phyloP scores from a whole-genome alignment of 1,140 invertebrate species.

The Eumeta japonica region DNA sequence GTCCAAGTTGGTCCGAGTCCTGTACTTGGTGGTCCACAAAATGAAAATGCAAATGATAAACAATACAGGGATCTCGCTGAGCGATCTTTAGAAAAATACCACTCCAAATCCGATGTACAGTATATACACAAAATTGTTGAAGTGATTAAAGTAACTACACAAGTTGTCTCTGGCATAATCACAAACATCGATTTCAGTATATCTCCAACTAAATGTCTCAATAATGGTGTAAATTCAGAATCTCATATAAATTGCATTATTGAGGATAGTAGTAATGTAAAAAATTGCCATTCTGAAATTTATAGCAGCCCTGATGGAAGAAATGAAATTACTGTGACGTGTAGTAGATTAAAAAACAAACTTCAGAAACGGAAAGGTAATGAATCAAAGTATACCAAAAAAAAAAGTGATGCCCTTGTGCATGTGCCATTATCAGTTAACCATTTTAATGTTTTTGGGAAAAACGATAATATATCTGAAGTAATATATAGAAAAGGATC shows the following conservation, averaged over 20 bases:
- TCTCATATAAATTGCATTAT: background rate
- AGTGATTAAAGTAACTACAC: constrained; percentile 30
- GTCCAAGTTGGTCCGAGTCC: too few relatives aligned
- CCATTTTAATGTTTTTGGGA: too few relatives aligned
- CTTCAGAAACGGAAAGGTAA: too few relatives aligned
- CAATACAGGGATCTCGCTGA: background rate
- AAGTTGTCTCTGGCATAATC: constrained; percentile 42
- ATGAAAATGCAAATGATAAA: background rate
- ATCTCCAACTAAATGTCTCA: constrained; percentile 5
- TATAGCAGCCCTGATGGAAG: too few relatives aligned
- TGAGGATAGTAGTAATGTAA: background rate
- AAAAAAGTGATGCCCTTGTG: too few relatives aligned
- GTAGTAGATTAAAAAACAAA: too few relatives aligned
- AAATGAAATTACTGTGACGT: too few relatives aligned
- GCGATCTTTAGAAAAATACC: background rate
- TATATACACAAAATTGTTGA: constrained; percentile 11
- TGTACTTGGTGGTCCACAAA: background rate
- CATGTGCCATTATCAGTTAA: too few relatives aligned
- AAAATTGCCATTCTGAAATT: constrained; percentile 19
- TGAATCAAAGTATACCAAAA: too few relatives aligned
- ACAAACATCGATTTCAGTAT: constrained; percentile 23
- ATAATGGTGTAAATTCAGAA: constrained; percentile 8
- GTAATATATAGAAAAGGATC: too few relatives aligned
- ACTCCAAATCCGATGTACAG: background rate
- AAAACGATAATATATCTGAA: too few relatives aligned